A percentile compares a stretch with the other conserved stretches of the same genome.
phyloP scores from a whole-genome alignment of 2,888 invertebrate genomes.

The Oligia latruncula region DNA sequence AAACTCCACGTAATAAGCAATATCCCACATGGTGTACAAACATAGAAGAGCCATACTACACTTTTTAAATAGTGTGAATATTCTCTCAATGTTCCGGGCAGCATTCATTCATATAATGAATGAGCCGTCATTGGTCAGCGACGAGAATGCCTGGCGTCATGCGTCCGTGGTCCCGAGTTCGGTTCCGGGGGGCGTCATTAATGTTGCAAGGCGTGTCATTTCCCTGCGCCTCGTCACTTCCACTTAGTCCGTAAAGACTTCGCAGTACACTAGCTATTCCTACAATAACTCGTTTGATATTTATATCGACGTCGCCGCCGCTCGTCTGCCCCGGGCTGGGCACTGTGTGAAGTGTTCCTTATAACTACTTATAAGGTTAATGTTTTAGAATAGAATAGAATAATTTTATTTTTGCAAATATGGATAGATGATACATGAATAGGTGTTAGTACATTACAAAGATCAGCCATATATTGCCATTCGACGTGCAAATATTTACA shows the following conservation, averaged over 20 bases:
- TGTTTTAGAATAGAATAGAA: no score
- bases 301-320: constrained; percentile 21
- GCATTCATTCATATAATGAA: neutral
- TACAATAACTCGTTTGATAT: constrained; percentile 20
- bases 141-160: neutral
- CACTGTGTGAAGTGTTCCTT: neutral
- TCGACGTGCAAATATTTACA: no score
- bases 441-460: no score
- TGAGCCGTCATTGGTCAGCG: neutral
- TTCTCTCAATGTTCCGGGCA: neutral
- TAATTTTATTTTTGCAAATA: no score
- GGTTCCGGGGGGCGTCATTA: neutral
- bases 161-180: neutral
- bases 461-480: no score
- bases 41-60: no score
- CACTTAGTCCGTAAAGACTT: constrained; percentile 20
- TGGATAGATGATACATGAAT: no score
- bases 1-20: no score
- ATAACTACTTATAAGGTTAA: no score
- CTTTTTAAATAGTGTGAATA: neutral
- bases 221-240: neutral
- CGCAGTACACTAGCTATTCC: constrained; percentile 15
- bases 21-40: no score
- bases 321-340: neutral
- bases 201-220: neutral